Percentiles rank a stretch among this genome's conserved stretches.
These are phyloP conservation scores for Pseudomyrmex sp. DNA, from an alignment of 1,140 invertebrate genomes.

Conservation along the genomic window DNA sequence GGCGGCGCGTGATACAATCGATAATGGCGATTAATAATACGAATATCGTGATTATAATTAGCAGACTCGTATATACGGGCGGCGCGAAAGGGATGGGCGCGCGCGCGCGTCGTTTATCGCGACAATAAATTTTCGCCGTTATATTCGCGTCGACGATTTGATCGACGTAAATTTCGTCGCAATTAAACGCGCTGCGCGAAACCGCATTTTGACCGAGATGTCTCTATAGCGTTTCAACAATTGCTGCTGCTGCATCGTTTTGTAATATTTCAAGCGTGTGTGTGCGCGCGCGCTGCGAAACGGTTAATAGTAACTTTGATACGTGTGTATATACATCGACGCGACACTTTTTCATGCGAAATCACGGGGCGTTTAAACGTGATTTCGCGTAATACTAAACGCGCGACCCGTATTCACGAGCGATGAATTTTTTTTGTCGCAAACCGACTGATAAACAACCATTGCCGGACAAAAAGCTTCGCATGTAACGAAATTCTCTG, in stretches of 20 bases:
- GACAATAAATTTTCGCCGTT: conserved; percentile 59
- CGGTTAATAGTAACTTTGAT: conserved; percentile 26
- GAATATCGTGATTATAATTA: conserved; percentile 59
- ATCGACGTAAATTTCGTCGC: conserved; percentile 60
- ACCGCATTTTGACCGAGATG: conserved; percentile 56
- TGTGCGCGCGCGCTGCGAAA: background rate
- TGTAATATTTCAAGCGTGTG: conserved; percentile 48
- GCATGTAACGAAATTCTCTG: too few relatives aligned
- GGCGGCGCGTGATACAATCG: conserved; percentile 43
- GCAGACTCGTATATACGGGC: conserved; percentile 25
- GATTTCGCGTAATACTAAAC: conserved; percentile 27
- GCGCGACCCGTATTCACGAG: conserved; percentile 13
- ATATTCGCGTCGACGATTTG: conserved; percentile 47
- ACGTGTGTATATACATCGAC: background rate
- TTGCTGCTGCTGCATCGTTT: conserved; percentile 37
- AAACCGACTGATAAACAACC: background rate
- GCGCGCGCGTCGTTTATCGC: conserved; percentile 27
- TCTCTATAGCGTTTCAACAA: conserved; percentile 52
- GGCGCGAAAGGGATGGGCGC: background rate
- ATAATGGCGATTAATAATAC: conserved; percentile 56
- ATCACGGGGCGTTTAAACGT: background rate
- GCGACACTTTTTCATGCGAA: conserved; percentile 25
- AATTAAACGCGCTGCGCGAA: conserved; percentile 51
- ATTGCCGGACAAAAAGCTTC: too few relatives aligned
- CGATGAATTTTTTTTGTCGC: conserved; percentile 9